Percentiles rank a stretch among this genome's conserved stretches.
These are phyloP conservation scores for Drosophila nigrodunni DNA, from an alignment of 1,140 invertebrate genomes.

Conservation along the genomic window DNA sequence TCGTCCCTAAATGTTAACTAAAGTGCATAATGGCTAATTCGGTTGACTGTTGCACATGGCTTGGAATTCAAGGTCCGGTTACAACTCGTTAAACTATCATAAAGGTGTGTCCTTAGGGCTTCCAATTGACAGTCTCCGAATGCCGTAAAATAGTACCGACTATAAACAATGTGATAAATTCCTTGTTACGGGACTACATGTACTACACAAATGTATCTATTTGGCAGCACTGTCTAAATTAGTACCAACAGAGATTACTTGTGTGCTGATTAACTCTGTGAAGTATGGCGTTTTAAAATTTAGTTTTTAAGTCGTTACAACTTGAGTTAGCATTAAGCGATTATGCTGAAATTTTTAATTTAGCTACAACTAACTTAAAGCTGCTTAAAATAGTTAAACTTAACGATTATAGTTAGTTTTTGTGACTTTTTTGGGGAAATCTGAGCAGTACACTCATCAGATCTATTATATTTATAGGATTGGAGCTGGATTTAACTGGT, in stretches of 20 bases:
- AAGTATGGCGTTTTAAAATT: too few species aligned
- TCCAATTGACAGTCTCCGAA: slow-evolving; percentile 24
- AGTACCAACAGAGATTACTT: not conserved
- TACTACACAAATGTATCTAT: not conserved
- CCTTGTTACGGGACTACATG: slow-evolving; percentile 8
- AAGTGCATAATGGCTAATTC: slow-evolving; percentile 24
- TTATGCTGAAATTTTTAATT: too few species aligned
- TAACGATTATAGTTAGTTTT: too few species aligned
- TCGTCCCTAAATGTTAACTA: slow-evolving; percentile 12
- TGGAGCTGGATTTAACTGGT: not conserved
- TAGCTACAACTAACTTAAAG: too few species aligned
- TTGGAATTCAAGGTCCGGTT: slow-evolving; percentile 18
- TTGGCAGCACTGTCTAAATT: not conserved
- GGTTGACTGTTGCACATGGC: slow-evolving; percentile 26
- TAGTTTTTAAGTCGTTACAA: too few species aligned
- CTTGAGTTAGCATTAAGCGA: too few species aligned
- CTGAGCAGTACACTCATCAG: too few species aligned
- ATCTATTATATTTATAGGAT: not conserved
- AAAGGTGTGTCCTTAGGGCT: slow-evolving; percentile 16
- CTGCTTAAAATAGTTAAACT: too few species aligned
- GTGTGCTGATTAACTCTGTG: not conserved
- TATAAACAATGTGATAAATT: slow-evolving; percentile 19
- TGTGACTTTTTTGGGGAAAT: too few species aligned
- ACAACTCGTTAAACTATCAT: slow-evolving; percentile 31
- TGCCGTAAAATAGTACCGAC: slow-evolving; percentile 18